Evolutionary conservation across 2,113 vertebrate species (phyloP).

Genomic region (Athene cunicularia): DNA sequence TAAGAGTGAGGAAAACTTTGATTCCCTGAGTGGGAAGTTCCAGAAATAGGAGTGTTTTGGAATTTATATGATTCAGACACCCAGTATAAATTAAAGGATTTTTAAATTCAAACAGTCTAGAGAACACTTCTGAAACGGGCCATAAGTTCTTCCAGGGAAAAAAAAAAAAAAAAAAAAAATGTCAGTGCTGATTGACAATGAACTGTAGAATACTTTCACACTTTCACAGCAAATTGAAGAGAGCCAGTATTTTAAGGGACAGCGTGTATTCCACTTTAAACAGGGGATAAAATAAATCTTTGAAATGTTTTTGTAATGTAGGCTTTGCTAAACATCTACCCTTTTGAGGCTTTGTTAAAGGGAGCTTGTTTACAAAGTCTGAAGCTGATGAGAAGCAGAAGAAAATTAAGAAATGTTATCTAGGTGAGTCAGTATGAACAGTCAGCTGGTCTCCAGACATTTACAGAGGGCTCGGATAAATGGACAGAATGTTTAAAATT

Average conservation of each 20-base stretch:
- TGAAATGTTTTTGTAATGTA: background rate
- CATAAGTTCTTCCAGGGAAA: background rate
- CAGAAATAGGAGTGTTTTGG: background rate
- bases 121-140: background rate
- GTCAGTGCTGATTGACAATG: background rate
- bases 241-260: background rate
- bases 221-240: background rate
- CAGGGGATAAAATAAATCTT: background rate
- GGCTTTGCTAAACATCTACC: background rate
- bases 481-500: constrained; percentile 37
- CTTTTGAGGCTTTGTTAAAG: background rate
- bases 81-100: background rate
- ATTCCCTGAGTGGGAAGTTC: background rate
- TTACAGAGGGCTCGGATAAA: constrained; percentile 22
- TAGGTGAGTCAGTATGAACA: background rate
- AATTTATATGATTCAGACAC: background rate
- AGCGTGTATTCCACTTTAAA: background rate
- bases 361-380: background rate
- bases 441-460: background rate
- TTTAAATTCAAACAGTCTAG: background rate
- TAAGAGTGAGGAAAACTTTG: background rate
- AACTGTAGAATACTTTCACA: background rate
- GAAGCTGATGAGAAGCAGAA: constrained; percentile 39
- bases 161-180: background rate
- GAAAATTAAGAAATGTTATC: constrained; percentile 45